Percentiles rank a stretch among this genome's conserved stretches.
These are phyloP conservation scores for Dasysyrphus albostriatus DNA, from an alignment of 2,888 invertebrate species.

Conservation along the genomic window DNA sequence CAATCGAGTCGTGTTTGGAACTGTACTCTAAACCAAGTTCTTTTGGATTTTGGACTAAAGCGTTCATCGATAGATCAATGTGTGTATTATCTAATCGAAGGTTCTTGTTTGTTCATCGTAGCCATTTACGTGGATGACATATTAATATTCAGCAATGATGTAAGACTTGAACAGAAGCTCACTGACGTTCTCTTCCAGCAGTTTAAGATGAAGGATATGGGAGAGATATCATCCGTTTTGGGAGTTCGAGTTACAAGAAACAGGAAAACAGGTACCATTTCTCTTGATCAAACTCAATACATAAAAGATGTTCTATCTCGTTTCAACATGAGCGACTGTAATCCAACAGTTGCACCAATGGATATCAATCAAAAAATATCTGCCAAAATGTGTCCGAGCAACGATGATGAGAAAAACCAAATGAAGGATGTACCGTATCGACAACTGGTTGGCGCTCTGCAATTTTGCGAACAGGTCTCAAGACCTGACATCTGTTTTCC, in stretches of 20 bases:
- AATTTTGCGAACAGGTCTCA: constrained; percentile 43
- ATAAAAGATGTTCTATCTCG: constrained; percentile 25
- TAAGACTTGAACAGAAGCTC: too few relatives aligned
- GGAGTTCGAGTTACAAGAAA: constrained; percentile 60
- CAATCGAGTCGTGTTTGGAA: too few relatives aligned
- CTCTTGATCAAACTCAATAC: constrained; percentile 46
- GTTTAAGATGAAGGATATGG: constrained; percentile 57
- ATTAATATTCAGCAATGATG: too few relatives aligned
- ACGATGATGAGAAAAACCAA: constrained; percentile 43
- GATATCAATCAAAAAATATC: constrained; percentile 55
- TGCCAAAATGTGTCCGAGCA: too few relatives aligned
- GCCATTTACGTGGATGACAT: too few relatives aligned
- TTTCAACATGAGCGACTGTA: constrained; percentile 66
- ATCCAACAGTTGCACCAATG: constrained; percentile 58
- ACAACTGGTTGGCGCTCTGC: constrained; percentile 32
- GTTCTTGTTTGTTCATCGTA: too few relatives aligned
- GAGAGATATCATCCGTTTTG: constrained; percentile 50
- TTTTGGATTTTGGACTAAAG: too few relatives aligned
- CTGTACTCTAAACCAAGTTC: too few relatives aligned
- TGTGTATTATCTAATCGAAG: too few relatives aligned
- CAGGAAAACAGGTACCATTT: constrained; percentile 50
- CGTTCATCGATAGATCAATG: too few relatives aligned
- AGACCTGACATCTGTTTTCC: constrained; percentile 49
- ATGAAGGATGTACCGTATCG: constrained; percentile 59
- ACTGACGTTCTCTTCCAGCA: constrained; percentile 36